Evolutionary conservation across 2,888 invertebrate species (phyloP).

Genomic region (Stramonita haemastoma): DNA sequence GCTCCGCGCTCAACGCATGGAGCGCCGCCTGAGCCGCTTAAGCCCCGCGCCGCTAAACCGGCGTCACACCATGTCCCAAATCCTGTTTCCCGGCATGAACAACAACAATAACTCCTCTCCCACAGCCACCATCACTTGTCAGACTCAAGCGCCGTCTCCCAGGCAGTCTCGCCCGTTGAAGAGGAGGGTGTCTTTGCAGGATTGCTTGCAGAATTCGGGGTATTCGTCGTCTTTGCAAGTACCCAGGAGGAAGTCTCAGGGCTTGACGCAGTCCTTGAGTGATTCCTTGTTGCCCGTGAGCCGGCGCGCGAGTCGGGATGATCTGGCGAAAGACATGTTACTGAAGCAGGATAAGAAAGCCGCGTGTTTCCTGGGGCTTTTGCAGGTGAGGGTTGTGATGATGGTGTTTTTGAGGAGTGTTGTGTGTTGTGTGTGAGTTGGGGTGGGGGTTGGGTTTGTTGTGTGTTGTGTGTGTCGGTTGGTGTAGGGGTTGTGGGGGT

Average conservation of each 20-base stretch:
- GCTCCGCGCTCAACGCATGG: not conserved
- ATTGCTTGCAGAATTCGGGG: conserved; percentile 38
- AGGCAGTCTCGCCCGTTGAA: conserved; percentile 36
- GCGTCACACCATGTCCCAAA: conserved; percentile 46
- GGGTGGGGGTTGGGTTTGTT: not conserved
- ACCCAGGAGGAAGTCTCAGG: conserved; percentile 37
- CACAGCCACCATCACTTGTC: not conserved
- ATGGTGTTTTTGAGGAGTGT: not conserved
- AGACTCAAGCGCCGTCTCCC: conserved; percentile 19
- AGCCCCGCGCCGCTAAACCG: conserved; percentile 44
- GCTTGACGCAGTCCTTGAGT: conserved; percentile 38
- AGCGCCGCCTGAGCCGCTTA: conserved; percentile 29
- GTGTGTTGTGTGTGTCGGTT: not conserved
- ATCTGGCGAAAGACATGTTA: conserved; percentile 64
- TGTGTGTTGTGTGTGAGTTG: not conserved
- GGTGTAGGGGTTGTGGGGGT: not conserved
- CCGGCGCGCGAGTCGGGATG: conserved; percentile 52
- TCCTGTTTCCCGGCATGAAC: conserved; percentile 36
- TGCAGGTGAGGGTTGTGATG: conserved; percentile 57
- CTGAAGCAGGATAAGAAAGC: conserved; percentile 69
- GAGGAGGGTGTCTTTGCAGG: conserved; percentile 38
- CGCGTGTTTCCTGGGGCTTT: conserved; percentile 61
- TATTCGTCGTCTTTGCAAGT: conserved; percentile 42
- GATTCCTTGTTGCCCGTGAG: conserved; percentile 37
- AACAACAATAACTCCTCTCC: not conserved